Percentiles rank a stretch among this genome's conserved stretches.
Conservation (phyloP, 2,888 invertebrate species). For the Amblyteles armatorius region DNA sequence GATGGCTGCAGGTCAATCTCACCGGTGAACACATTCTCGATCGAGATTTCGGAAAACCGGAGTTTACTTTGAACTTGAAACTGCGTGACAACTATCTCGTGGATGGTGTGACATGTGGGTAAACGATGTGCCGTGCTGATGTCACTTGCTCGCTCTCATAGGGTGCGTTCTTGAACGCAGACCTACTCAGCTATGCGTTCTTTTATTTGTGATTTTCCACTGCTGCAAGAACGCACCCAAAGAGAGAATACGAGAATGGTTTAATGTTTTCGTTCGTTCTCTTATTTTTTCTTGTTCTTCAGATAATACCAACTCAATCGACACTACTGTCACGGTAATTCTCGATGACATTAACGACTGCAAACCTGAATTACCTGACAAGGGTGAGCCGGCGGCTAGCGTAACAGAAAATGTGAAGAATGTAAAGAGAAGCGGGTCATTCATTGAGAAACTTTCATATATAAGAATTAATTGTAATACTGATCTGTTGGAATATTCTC, state of each 20-base stretch:
- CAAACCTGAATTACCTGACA: constrained; percentile 85
- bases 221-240: neutral
- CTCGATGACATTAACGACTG: constrained; percentile 88
- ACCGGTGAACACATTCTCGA: constrained; percentile 85
- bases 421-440: constrained; percentile 26
- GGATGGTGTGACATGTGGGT: constrained; percentile 81
- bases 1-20: constrained; percentile 85
- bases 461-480: neutral
- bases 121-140: neutral
- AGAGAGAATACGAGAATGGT: neutral
- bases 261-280: neutral
- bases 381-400: constrained; percentile 69
- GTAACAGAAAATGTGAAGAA: constrained; percentile 74
- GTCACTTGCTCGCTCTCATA: neutral
- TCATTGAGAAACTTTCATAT: neutral
- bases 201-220: too few relatives aligned
- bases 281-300: constrained; percentile 24
- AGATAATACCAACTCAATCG: constrained; percentile 73
- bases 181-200: too few relatives aligned
- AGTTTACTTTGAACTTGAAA: constrained; percentile 85
- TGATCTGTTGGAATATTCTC: constrained; percentile 41
- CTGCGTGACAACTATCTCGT: constrained; percentile 86
- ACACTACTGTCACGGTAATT: constrained; percentile 84
- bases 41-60: constrained; percentile 85
- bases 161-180: too few relatives aligned